Conservation (phyloP, 2,888 invertebrate genomes). For the Polymixis flavicincta region DNA sequence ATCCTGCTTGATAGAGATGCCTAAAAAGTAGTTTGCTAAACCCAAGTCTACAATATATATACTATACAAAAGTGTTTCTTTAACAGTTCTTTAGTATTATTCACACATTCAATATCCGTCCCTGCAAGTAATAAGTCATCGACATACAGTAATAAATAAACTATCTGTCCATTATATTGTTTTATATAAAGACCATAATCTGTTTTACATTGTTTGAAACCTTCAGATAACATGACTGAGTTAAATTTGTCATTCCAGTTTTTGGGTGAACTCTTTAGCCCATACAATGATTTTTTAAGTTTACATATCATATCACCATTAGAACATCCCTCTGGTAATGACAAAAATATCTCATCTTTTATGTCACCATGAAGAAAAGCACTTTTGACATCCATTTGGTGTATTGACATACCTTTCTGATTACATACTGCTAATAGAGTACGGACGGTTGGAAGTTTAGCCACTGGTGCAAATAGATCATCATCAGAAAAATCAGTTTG, state of each 20-base stretch:
- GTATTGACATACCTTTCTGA: slow-evolving; percentile 3
- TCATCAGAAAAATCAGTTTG: slow-evolving; percentile 16
- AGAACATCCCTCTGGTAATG: slow-evolving; percentile 39
- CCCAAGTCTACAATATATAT: background rate
- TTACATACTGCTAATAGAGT: slow-evolving; percentile 6
- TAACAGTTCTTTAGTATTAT: background rate
- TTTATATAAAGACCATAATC: slow-evolving; percentile 7
- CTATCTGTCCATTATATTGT: background rate
- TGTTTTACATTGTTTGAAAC: slow-evolving; percentile 9
- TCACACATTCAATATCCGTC: slow-evolving; percentile 10
- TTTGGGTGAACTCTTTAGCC: slow-evolving; percentile 4
- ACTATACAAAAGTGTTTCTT: background rate
- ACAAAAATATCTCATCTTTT: slow-evolving; percentile 49
- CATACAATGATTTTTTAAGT: slow-evolving; percentile 1
- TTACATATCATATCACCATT: background rate
- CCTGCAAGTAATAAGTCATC: slow-evolving; percentile 10
- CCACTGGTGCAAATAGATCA: slow-evolving; percentile 5
- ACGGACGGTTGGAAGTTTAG: slow-evolving; percentile 4
- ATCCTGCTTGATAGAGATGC: slow-evolving; percentile 5
- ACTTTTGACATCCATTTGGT: slow-evolving; percentile 43
- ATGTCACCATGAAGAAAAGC: slow-evolving; percentile 56
- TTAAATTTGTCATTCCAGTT: slow-evolving; percentile 8
- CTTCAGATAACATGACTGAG: background rate
- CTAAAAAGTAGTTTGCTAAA: slow-evolving; percentile 8
- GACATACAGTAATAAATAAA: slow-evolving; percentile 3